These are phyloP conservation scores for Halcyon badia DNA, from an alignment of 2,797 vertebrate genomes.

Conservation along the genomic window DNA sequence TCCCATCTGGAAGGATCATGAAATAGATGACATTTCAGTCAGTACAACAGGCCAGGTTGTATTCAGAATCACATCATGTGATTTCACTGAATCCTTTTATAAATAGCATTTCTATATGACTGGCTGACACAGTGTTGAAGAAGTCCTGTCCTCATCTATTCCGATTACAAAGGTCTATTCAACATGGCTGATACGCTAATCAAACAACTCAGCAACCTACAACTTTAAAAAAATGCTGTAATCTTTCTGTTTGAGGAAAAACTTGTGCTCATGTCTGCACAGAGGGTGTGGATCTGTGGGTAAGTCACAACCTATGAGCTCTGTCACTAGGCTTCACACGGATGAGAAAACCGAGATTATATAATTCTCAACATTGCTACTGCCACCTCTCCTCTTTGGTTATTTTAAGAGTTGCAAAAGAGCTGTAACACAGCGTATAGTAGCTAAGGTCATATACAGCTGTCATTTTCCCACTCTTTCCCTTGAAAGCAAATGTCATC, in stretches of 20 bases:
- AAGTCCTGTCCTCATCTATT: neutral
- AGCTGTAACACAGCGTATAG: neutral
- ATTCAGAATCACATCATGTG: neutral
- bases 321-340: neutral
- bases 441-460: neutral
- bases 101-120: constrained; percentile 12
- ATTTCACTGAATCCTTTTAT: constrained; percentile 13
- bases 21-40: constrained; percentile 18
- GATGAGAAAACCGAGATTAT: neutral
- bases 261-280: neutral
- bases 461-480: neutral
- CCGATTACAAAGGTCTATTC: neutral
- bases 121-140: neutral
- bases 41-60: neutral
- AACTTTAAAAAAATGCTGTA: neutral
- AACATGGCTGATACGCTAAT: neutral
- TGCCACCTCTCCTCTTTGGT: neutral
- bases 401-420: neutral
- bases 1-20: neutral
- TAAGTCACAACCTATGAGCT: neutral
- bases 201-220: neutral
- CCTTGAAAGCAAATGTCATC: neutral
- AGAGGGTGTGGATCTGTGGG: neutral
- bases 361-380: neutral
- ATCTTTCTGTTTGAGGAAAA: neutral